Evolutionary conservation across 2,888 invertebrate species (phyloP), one percentile per base, ranked within the genome.

Genomic region (Frankliniella intonsa): DNA sequence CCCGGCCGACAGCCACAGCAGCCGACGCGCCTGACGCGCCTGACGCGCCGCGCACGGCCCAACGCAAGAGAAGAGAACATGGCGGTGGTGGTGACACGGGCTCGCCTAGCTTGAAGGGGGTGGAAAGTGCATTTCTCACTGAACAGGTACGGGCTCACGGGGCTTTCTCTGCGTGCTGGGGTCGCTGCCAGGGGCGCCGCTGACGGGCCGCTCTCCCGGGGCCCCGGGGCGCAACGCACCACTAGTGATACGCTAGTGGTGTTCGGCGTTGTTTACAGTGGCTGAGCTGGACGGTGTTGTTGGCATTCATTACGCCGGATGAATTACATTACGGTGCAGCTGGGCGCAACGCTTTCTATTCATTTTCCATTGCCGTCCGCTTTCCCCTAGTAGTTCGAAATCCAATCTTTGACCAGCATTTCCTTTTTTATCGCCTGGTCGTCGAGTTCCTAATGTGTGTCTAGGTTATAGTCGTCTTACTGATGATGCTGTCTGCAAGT

Each of bases 211-310:
- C 38, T 38, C 5, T 5, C 38, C 38, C 38, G 38, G 38, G 38
- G 38, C 5, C 38, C n/a, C n/a, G n/a, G n/a, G n/a, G n/a, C n/a
- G n/a, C n/a, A n/a, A n/a, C n/a, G n/a, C n/a, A n/a, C n/a, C n/a
- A n/a, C n/a, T n/a, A 38, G 38, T 38, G 38, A 2, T 38, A 38
- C 38, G 38, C 38, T 2, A 38, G 38, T 38, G 38, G 55, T 55
- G 14, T 76, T 76, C 69, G 69, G 69, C 69, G 69, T 76, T 76
- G 69, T 76, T 76, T 76, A 76, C 69, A 76, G 69, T 76, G 69
- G 25, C 14, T 12, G 55, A 22, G 25, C 14, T 10, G 19, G 5
- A 12, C 2, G 10, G 69, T 10, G n/a, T 76, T 11, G 22, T 22
- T 38, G 38, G 38, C 38, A 38, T 38, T 38, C 38, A 38, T 5